Conservation (phyloP, 2,113 vertebrate genomes). For the Equus przewalskii region DNA sequence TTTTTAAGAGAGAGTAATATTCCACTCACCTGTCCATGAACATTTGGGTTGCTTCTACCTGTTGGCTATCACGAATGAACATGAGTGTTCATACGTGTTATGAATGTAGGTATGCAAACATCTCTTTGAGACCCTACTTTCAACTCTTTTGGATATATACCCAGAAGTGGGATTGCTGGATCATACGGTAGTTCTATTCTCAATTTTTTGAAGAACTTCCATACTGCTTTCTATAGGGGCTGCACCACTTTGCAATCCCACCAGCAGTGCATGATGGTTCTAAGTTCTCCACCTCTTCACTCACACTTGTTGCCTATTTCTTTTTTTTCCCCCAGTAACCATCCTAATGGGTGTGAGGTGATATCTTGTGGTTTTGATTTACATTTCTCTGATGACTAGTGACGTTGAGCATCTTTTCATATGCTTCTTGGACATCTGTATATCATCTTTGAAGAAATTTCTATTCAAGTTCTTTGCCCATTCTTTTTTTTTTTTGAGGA, state of each 20-base stretch:
- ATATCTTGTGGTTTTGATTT: background rate
- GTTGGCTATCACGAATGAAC: background rate
- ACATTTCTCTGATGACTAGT: background rate
- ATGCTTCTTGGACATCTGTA: background rate
- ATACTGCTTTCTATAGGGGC: background rate
- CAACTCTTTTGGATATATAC: background rate
- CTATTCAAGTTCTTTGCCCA: background rate
- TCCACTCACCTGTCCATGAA: background rate
- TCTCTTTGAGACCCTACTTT: background rate
- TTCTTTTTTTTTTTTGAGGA: background rate
- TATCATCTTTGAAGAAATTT: background rate
- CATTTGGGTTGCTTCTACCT: background rate
- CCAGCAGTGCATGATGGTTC: background rate
- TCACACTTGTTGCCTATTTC: background rate
- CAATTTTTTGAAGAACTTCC: background rate
- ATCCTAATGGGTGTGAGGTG: background rate
- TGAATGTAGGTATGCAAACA: background rate
- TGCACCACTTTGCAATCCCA: background rate
- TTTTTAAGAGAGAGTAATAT: background rate
- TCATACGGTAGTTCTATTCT: background rate
- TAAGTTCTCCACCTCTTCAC: background rate
- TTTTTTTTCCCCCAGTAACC: background rate
- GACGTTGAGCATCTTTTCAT: background rate
- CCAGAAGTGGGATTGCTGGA: background rate
- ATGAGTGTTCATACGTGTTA: background rate